Conservation (phyloP, 2,113 vertebrate species). For the Phyllopteryx taeniolatus region DNA sequence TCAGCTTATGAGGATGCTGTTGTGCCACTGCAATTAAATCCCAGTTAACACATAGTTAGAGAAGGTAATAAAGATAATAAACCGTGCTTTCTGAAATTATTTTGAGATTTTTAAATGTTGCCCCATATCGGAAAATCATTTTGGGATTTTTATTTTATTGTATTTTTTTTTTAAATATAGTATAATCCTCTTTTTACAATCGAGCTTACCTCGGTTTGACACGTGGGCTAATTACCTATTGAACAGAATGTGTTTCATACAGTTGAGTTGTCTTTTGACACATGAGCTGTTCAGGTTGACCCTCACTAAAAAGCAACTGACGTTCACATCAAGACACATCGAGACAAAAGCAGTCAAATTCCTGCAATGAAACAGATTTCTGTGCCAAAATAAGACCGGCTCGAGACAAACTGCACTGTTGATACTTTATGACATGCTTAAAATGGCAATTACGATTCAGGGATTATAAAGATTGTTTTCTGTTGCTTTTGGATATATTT, state of each 20-base stretch:
- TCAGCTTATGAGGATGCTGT: not conserved
- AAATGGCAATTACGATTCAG: constrained; percentile 50
- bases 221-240: not conserved
- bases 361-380: constrained; percentile 14
- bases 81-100: no score
- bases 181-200: no score
- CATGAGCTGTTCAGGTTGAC: not conserved
- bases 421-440: constrained; percentile 18
- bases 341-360: constrained; percentile 6
- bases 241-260: not conserved
- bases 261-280: not conserved
- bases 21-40: not conserved
- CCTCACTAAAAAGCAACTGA: not conserved
- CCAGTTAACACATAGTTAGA: not conserved
- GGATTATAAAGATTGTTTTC: constrained; percentile 60
- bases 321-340: constrained; percentile 15
- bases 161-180: no score
- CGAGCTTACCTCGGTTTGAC: not conserved
- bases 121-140: no score
- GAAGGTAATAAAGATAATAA: not conserved
- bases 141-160: no score
- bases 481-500: constrained; percentile 57
- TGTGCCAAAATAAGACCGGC: constrained; percentile 3
- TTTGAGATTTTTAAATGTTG: no score
- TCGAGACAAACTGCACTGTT: not conserved